Base-by-base conservation (phyloP, 2,888 invertebrate species). In the Glomeris marginata region DNA sequence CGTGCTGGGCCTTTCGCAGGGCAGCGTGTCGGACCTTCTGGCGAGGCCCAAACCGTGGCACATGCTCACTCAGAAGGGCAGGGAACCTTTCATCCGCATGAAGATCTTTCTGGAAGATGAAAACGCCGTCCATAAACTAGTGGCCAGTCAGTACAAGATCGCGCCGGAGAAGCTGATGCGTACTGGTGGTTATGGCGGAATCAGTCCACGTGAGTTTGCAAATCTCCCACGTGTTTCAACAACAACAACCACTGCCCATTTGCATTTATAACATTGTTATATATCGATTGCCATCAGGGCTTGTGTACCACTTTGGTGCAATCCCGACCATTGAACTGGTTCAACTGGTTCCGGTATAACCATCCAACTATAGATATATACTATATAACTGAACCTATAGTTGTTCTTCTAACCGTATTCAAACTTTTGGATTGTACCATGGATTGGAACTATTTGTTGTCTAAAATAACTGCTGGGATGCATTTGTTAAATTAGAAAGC, bases 11-110 rank as follows among this genome's bases (percentile, higher is more conserved):
- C 69, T 94, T 47, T 91, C 91, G 1, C 94, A 94, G 67, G 98
- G 98, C 36, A 92, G 92, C 3, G 98, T 98, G 1, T 95, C 94
- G 43, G 98, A 98, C 68, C 74, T 98, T 40, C 72, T 98, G 55
- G 97, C 97, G 21, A 72, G 98, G 47, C 98, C 98, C 35, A 98
- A 98, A 66, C 92, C 95, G 0, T 98, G 97, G 98, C 90, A 92
- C 65, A 94, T 95, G 92, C 74, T 98, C 45, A 98, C 98, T 13
- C 90, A 88, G 64, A 94, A 94, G 67, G 92, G 92, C 1, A 76
- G 94, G 22, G 94, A 95, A 64, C 95, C 94, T 0, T 95, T 94
- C 70, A 94, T 95, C 55, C 75, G 94, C 53, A 95, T 95, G 94
- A 90, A 92, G 68, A 88, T 94, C 83, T 95, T 95, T 70, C 72